Conservation (phyloP, 1,140 invertebrate genomes). For the Cydia fagiglandana region DNA sequence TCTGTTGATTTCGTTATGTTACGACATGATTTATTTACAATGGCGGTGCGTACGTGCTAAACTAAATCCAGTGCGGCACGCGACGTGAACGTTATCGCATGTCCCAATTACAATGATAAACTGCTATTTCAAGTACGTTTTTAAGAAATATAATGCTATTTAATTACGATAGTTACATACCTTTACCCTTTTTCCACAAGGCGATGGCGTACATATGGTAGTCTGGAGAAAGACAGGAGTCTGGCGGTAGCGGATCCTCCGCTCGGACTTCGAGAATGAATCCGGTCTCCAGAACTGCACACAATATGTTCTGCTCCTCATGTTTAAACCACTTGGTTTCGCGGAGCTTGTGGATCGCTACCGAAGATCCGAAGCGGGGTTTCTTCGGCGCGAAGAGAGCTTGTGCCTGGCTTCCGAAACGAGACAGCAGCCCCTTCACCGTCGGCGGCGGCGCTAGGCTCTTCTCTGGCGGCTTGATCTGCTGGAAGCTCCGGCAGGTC, state of each 20-base stretch:
- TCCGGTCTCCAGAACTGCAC: conserved; percentile 84
- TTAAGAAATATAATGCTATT: conserved; percentile 8
- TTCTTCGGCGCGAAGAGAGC: conserved; percentile 77
- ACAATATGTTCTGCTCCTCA: conserved; percentile 83
- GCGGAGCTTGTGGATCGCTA: conserved; percentile 83
- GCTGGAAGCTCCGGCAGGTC: conserved; percentile 77
- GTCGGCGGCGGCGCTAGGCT: conserved; percentile 71
- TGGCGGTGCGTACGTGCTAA: conserved; percentile 48
- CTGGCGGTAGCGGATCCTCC: conserved; percentile 70
- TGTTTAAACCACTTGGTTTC: conserved; percentile 85
- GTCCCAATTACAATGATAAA: conserved; percentile 37
- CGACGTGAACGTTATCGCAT: conserved; percentile 48
- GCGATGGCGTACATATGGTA: conserved; percentile 81
- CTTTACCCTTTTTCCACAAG: conserved; percentile 84
- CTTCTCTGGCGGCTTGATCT: conserved; percentile 77
- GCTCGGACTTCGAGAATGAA: conserved; percentile 83
- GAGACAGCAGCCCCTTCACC: conserved; percentile 75
- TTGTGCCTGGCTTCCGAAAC: conserved; percentile 78
- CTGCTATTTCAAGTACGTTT: conserved; percentile 19
- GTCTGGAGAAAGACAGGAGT: conserved; percentile 68
- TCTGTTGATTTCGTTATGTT: conserved; percentile 47
- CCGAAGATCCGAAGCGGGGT: conserved; percentile 81
- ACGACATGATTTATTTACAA: conserved; percentile 65
- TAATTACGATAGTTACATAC: conserved; percentile 72
- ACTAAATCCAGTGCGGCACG: conserved; percentile 56